phyloP scores from a whole-genome alignment of 2,888 invertebrate species.

The Argynnis bischoffii region DNA sequence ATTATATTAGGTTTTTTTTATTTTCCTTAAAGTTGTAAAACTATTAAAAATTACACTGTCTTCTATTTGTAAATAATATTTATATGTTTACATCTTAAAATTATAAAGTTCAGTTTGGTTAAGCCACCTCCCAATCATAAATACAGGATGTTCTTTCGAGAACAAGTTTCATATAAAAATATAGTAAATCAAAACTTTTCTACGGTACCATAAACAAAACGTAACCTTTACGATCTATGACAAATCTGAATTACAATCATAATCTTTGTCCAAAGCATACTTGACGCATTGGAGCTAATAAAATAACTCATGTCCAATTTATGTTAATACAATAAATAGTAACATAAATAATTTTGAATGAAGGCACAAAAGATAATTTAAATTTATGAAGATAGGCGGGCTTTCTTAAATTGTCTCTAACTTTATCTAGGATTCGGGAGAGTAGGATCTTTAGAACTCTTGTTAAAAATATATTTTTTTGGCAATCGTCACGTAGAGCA shows the following conservation, averaged over 20 bases:
- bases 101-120: no score
- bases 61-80: no score
- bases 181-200: constrained; percentile 33
- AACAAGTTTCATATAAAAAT: constrained; percentile 12
- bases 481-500: not conserved
- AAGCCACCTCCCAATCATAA: constrained; percentile 3
- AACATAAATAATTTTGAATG: constrained; percentile 74
- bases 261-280: constrained; percentile 73
- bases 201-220: constrained; percentile 58
- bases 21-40: no score
- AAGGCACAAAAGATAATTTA: constrained; percentile 72
- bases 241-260: constrained; percentile 77
- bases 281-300: constrained; percentile 73
- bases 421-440: constrained; percentile 13
- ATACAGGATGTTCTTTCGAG: constrained; percentile 4
- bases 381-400: constrained; percentile 68
- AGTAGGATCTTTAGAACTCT: not conserved
- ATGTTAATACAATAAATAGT: constrained; percentile 82
- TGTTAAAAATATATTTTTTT: not conserved
- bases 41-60: no score
- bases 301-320: constrained; percentile 82
- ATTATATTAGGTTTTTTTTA: no score
- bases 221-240: constrained; percentile 75
- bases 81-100: no score
- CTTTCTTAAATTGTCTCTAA: constrained; percentile 53